Evolutionary conservation across 1,140 invertebrate genomes (phyloP).

Genomic region (Matsumurasca onukii): DNA sequence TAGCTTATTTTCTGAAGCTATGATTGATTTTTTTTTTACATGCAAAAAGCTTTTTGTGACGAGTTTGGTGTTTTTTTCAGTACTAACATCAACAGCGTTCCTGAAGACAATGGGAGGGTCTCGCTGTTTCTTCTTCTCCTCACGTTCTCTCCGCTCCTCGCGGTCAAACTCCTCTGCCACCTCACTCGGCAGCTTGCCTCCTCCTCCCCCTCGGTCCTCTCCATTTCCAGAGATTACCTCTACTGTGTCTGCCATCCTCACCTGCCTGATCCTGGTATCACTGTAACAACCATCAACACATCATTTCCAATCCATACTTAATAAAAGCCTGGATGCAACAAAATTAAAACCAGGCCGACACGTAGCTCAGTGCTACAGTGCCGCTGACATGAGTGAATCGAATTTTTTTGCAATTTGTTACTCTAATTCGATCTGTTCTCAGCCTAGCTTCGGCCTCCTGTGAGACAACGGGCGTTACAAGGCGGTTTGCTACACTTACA

Average conservation of each 20-base stretch:
- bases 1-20: too few species aligned
- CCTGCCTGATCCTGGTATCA: too few species aligned
- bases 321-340: neutral
- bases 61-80: too few species aligned
- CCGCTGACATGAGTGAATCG: too few species aligned
- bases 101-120: constrained; percentile 85
- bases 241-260: constrained; percentile 33
- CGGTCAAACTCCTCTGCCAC: constrained; percentile 59
- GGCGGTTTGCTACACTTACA: too few species aligned
- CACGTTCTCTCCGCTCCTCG: constrained; percentile 62
- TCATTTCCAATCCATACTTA: neutral
- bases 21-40: too few species aligned
- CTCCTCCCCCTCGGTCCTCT: constrained; percentile 34
- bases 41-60: too few species aligned
- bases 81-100: constrained; percentile 69
- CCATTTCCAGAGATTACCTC: constrained; percentile 37
- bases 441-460: too few species aligned
- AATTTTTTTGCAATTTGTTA: too few species aligned
- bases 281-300: neutral
- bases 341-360: neutral
- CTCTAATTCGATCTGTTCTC: too few species aligned
- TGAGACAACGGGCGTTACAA: too few species aligned
- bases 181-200: constrained; percentile 46
- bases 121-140: constrained; percentile 68
- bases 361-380: too few species aligned